Evolutionary conservation across 2,797 vertebrate genomes (phyloP).

Genomic region (Miichthys miiuy): DNA sequence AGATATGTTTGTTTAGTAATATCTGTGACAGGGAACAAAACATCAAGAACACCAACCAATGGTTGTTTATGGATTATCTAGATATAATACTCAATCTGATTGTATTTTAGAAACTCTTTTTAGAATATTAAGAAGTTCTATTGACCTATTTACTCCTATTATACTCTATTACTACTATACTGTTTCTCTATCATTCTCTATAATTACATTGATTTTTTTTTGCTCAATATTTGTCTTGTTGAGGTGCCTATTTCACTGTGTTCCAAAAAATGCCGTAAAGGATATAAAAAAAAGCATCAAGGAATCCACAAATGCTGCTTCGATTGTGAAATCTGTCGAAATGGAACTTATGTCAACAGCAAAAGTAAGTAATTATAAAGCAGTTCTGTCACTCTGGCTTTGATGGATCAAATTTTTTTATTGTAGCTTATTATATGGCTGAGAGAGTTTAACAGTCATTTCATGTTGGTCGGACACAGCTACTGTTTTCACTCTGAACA

Average conservation of each 20-base stretch:
- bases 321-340: conserved; percentile 74
- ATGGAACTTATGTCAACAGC: conserved; percentile 83
- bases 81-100: background rate
- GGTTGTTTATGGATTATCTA: background rate
- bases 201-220: background rate
- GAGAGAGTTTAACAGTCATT: background rate
- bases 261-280: conserved; percentile 78
- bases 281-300: conserved; percentile 67
- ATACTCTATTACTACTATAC: too few species aligned
- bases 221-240: conserved; percentile 21
- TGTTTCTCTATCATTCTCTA: background rate
- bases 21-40: background rate
- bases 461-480: background rate
- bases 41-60: background rate
- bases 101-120: background rate
- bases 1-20: background rate
- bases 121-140: background rate
- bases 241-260: conserved; percentile 82
- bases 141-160: background rate
- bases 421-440: too few species aligned
- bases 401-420: too few species aligned
- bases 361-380: conserved; percentile 44
- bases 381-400: background rate
- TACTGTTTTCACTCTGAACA: background rate
- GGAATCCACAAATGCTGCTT: conserved; percentile 86